Percentiles rank a stretch among this genome's conserved stretches.
Conservation (phyloP, 2,888 invertebrate species). For the Flabesymbios commensalis region DNA sequence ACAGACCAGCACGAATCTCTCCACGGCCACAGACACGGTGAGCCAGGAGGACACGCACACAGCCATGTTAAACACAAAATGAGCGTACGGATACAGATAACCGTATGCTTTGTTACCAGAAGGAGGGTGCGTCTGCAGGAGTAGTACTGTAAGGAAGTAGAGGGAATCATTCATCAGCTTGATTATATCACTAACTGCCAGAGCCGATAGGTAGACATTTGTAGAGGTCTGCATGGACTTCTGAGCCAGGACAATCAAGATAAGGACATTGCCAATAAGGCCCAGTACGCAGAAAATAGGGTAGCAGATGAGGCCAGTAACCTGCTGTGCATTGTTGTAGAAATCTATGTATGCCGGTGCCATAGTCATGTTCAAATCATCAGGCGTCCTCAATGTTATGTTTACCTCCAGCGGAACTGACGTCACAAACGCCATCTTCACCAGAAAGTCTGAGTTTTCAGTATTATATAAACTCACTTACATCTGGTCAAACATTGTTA, state of each 20-base stretch:
- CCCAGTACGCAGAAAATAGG: constrained; percentile 51
- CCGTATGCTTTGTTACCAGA: constrained; percentile 42
- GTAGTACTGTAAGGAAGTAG: constrained; percentile 44
- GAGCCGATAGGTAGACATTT: constrained; percentile 49
- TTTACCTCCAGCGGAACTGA: no score
- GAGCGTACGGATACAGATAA: constrained; percentile 52
- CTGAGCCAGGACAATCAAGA: constrained; percentile 46
- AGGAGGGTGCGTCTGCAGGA: constrained; percentile 35
- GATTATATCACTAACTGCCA: constrained; percentile 52
- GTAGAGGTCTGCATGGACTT: constrained; percentile 51
- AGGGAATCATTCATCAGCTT: constrained; percentile 52
- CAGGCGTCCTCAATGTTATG: no score
- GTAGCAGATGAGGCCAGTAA: constrained; percentile 50
- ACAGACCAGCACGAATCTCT: constrained; percentile 53
- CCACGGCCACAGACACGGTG: constrained; percentile 54
- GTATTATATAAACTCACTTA: no score
- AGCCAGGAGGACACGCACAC: constrained; percentile 53
- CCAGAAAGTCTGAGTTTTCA: no score
- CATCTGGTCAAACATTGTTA: no score
- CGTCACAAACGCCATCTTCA: no score
- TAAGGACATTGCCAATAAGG: constrained; percentile 48
- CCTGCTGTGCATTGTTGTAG: constrained; percentile 44
- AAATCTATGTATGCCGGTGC: constrained; percentile 35
- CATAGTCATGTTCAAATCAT: constrained; percentile 7
- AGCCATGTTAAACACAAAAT: constrained; percentile 53